Evolutionary conservation across 1,140 invertebrate genomes (phyloP), one percentile per base, ranked within the genome.

Genomic region (Aphidius gifuensis): DNA sequence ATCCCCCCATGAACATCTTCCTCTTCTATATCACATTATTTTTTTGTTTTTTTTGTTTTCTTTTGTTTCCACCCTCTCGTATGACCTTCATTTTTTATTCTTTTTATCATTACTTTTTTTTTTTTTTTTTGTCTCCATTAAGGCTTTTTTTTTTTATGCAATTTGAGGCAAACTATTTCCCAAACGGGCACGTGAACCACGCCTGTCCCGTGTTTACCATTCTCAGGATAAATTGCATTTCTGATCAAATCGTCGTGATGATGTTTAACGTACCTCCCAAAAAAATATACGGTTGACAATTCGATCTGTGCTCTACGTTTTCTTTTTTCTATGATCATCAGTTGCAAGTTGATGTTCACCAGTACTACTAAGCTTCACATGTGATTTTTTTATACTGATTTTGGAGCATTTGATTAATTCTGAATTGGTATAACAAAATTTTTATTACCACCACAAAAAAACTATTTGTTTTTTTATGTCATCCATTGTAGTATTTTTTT

Each of bases 161-260:
- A 70, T 69, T 66, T 58, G 66, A 66, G 69, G 66, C 71, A 68
- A 68, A 64, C 69, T 72, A 72, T 73, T 74, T 72, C 70, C 66
- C 66, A 57, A 67, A 65, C 60, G 60, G 58, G 63, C 48, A 58
- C 67, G 64, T 44, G 61, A 59, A 69, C 75, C 75, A 77, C 75
- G 75, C 75, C 75, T 75, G 75, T 77, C 70, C 65, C 68, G 66
- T 77, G 75, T 77, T 76, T 72, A 64, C 69, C 71, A 64, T 66
- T 62, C 65, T 59, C 62, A 51, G 69, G 73, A 74, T 75, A 68
- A 69, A 73, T 75, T 67, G 73, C 23, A 32, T 73, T 69, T 67
- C 66, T 63, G 64, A 68, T 68, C 63, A 61, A 66, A 71, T 70
- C 64, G 60, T 42, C n/a, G 38, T 39, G n/a, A 42, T 11, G 11